These are phyloP conservation scores for Phaenicophaeus curvirostris DNA, from an alignment of 2,797 vertebrate species.

Conservation along the genomic window DNA sequence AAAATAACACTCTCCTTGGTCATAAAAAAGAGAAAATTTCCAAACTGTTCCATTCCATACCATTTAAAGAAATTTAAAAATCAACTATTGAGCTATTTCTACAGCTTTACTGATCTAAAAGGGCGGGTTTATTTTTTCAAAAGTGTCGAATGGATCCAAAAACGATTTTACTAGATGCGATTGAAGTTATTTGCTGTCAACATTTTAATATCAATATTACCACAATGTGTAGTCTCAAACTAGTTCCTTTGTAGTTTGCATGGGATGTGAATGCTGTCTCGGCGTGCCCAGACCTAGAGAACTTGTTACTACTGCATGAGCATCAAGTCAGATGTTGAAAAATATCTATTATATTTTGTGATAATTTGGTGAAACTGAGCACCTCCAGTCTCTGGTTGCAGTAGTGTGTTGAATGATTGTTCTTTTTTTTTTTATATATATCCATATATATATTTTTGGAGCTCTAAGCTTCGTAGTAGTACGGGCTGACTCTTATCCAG, in stretches of 20 bases:
- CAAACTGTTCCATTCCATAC: constrained; percentile 67
- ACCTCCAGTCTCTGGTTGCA: constrained; percentile 77
- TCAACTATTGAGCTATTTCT: constrained; percentile 16
- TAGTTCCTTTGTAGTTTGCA: constrained; percentile 88
- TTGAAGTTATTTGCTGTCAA: constrained; percentile 80
- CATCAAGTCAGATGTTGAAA: constrained; percentile 81
- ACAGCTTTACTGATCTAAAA: constrained; percentile 43
- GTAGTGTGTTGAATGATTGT: constrained; percentile 81
- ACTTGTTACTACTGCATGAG: constrained; percentile 83
- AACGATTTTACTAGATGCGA: constrained; percentile 64
- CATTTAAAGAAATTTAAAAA: constrained; percentile 28
- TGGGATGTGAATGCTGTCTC: constrained; percentile 88
- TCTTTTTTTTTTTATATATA: constrained; percentile 68
- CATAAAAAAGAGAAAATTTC: neutral
- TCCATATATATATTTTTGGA: constrained; percentile 80
- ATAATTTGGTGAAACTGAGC: constrained; percentile 79
- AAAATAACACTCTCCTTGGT: constrained; percentile 28
- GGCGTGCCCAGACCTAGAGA: constrained; percentile 79
- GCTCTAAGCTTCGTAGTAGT: constrained; percentile 85
- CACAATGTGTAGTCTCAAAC: constrained; percentile 84
- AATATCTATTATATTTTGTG: constrained; percentile 78
- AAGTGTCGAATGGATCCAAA: constrained; percentile 79
- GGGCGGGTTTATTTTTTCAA: constrained; percentile 40
- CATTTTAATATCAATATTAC: constrained; percentile 84
- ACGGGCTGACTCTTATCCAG: constrained; percentile 87